Percentiles rank a stretch among this genome's conserved stretches.
Conservation (phyloP, 2,888 invertebrate genomes). For the Ametastegia equiseti region DNA sequence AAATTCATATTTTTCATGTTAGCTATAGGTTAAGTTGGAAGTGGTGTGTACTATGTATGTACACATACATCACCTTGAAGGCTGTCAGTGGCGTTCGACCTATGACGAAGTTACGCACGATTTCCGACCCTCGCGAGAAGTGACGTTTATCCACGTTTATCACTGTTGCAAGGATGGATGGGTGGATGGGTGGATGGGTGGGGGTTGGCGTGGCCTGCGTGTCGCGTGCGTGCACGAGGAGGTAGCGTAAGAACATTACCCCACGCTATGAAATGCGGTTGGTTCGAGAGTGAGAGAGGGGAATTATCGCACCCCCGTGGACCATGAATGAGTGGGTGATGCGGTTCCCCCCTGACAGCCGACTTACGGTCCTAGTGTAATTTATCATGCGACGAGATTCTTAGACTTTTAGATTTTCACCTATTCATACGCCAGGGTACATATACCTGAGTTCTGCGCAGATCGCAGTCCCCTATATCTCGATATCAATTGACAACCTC, state of each 20-base stretch:
- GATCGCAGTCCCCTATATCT: too few species aligned
- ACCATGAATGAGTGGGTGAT: conserved; percentile 2
- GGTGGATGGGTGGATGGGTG: too few species aligned
- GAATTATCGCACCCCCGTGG: conserved; percentile 2
- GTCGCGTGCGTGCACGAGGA: neutral
- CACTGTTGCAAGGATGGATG: too few species aligned
- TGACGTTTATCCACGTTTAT: conserved; percentile 20
- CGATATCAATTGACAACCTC: too few species aligned
- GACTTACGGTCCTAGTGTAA: too few species aligned
- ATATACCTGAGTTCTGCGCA: too few species aligned
- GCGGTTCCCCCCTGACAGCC: neutral
- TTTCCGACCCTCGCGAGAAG: neutral
- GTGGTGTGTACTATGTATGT: neutral
- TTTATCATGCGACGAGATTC: neutral
- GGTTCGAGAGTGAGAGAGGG: neutral
- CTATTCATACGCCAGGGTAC: too few species aligned
- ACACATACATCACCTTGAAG: too few species aligned
- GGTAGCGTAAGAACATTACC: neutral
- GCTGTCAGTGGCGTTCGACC: neutral
- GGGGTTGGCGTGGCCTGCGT: neutral
- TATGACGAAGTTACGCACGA: neutral
- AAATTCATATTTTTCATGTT: too few species aligned
- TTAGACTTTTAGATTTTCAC: too few species aligned
- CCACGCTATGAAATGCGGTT: neutral
- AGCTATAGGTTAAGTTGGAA: too few species aligned